Base-by-base conservation (phyloP, 2,113 vertebrate genomes). In the Chionodraco myersi region DNA sequence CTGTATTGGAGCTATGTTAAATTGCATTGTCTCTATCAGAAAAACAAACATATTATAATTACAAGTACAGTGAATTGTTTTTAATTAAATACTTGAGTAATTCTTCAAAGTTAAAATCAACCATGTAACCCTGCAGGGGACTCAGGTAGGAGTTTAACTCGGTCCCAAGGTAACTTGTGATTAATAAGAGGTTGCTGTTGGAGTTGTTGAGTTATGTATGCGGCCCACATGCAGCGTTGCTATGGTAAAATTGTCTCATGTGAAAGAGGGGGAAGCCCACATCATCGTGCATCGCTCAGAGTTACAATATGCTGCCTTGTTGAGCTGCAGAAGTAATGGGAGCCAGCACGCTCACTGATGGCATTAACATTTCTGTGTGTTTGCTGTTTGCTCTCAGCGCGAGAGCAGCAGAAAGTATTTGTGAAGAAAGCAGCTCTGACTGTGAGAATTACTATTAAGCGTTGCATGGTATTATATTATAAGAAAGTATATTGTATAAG, bases 301-400 rank as follows among this genome's bases (percentile, higher is more conserved):
- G 47, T 62, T 0, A 94, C 93, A 94, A 93, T 89, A 78, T 71
- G 51, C 48, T 18, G 79, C 89, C 83, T 94, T 94, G 94, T 94
- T 94, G 93, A 92, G 81, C 85, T 67, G 78, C 49, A 72, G 80
- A 61, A 26, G 66, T 91, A 92, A 93, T 91, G 75, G 86, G 61
- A 84, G 78, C 61, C 88, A 70, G 87, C 86, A 80, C 11, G 73
- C 77, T 86, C 66, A 13, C 80, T 89, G 80, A 93, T 83, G 75
- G 70, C 64, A 80, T 91, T 90, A 88, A 62, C 79, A 83, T 80
- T 83, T 76, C 59, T 85, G 56, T 52, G 53, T 45, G 69, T 52
- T 63, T 0, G 8, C 14, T 16, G 59, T 58, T 7, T 8, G 6
- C 51, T 12, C 11, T 3, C 26, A 11, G 67, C 77, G 75, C 56